Conservation (phyloP, 2,113 vertebrate species). For the Nyctibius bracteatus region DNA sequence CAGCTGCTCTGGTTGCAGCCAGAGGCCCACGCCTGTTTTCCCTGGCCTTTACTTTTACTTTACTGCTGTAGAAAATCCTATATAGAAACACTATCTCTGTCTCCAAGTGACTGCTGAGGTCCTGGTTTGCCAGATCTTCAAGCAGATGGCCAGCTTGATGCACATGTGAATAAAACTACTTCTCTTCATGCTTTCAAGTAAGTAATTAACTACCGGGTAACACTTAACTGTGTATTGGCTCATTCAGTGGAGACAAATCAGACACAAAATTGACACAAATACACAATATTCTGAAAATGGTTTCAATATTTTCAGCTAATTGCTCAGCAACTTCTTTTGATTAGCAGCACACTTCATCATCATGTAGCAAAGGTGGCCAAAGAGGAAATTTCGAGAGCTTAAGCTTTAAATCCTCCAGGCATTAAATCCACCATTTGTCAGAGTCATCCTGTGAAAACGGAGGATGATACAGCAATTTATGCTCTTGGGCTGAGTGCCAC, state of each 20-base stretch:
- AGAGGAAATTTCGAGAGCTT: background rate
- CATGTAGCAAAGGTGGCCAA: background rate
- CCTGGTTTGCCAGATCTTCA: background rate
- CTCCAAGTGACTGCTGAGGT: background rate
- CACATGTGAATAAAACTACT: background rate
- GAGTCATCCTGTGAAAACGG: background rate
- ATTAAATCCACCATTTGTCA: background rate
- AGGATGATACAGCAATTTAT: background rate
- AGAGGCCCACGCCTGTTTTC: background rate
- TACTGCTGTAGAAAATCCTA: background rate
- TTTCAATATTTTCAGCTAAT: background rate
- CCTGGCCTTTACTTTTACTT: background rate
- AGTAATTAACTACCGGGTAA: background rate
- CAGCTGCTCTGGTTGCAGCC: background rate
- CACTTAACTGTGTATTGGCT: background rate
- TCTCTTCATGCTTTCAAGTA: too few relatives aligned
- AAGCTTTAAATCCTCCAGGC: background rate
- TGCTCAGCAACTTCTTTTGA: background rate
- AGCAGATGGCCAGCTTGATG: background rate
- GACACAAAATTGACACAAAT: background rate
- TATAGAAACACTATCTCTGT: background rate
- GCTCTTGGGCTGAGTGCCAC: background rate
- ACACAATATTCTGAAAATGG: background rate
- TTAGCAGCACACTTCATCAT: background rate
- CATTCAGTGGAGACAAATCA: background rate